Percentiles rank a stretch among this genome's conserved stretches.
Evolutionary conservation across 2,888 invertebrate species (phyloP).

Genomic region (Apodemia duryi): DNA sequence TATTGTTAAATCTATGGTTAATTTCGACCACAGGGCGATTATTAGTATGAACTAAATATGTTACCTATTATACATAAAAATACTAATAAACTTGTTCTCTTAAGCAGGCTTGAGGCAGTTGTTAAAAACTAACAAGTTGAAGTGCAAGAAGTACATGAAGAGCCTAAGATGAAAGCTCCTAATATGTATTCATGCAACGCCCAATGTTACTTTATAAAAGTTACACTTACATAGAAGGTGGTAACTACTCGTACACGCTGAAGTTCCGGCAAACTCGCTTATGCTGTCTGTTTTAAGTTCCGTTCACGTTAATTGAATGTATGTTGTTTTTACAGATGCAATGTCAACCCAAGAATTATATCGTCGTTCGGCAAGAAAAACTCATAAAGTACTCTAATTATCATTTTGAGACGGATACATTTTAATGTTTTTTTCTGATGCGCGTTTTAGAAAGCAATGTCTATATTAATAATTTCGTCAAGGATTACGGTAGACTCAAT

Average conservation of each 20-base stretch:
- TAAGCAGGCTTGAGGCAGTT: not conserved
- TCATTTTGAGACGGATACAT: too few species aligned
- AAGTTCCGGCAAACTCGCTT: not conserved
- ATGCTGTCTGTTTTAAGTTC: not conserved
- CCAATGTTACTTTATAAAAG: constrained; percentile 2
- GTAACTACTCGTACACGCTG: constrained; percentile 3
- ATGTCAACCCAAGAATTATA: not conserved
- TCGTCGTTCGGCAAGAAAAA: too few species aligned
- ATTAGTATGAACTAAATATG: too few species aligned
- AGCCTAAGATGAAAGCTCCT: constrained; percentile 1
- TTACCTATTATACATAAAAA: too few species aligned
- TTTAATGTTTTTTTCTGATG: too few species aligned
- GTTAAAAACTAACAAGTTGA: not conserved
- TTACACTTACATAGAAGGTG: not conserved
- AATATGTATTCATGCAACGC: not conserved
- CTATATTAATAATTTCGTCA: too few species aligned
- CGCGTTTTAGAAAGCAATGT: too few species aligned
- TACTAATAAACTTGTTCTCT: not conserved
- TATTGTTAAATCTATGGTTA: too few species aligned
- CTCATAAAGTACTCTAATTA: too few species aligned
- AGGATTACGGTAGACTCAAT: too few species aligned
- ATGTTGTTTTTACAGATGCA: not conserved
- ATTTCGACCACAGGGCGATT: too few species aligned
- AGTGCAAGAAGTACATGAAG: constrained; percentile 1
- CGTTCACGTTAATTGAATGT: constrained; percentile 5